phyloP scores from a whole-genome alignment of 2,888 invertebrate species.

The Gymnosoma rotundatum region DNA sequence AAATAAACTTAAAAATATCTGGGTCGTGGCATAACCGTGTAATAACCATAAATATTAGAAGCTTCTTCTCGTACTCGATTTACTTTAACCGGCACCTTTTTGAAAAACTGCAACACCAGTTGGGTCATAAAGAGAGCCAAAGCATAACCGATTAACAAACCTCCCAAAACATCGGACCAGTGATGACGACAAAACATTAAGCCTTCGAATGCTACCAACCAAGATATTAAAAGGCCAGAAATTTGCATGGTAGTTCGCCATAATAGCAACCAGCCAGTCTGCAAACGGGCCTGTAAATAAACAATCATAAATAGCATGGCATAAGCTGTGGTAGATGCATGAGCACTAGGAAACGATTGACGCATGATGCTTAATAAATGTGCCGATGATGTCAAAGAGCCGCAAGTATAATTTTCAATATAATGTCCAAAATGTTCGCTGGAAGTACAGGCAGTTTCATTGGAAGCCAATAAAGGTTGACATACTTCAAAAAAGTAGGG shows the following conservation, averaged over 20 bases:
- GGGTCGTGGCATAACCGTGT: constrained; percentile 58
- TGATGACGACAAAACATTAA: constrained; percentile 75
- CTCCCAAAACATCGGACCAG: constrained; percentile 74
- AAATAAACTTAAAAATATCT: constrained; percentile 27
- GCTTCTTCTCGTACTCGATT: constrained; percentile 48
- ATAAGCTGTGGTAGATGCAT: constrained; percentile 73
- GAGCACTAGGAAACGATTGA: constrained; percentile 77
- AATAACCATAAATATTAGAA: constrained; percentile 61
- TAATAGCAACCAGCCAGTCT: constrained; percentile 73
- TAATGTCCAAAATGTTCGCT: constrained; percentile 57
- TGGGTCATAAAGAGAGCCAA: constrained; percentile 73
- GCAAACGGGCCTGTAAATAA: constrained; percentile 76
- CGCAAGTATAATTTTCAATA: constrained; percentile 74
- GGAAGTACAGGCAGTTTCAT: constrained; percentile 62
- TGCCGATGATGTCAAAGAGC: constrained; percentile 73
- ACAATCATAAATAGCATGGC: constrained; percentile 76
- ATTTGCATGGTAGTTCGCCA: constrained; percentile 74
- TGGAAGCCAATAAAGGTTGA: constrained; percentile 71
- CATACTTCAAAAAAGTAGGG: constrained; percentile 78
- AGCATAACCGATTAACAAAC: constrained; percentile 71
- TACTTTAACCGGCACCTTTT: constrained; percentile 64
- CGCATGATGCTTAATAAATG: constrained; percentile 74
- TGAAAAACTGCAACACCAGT: constrained; percentile 74
- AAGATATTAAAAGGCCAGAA: constrained; percentile 66
- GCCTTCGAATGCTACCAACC: constrained; percentile 74